A percentile compares a stretch with the other conserved stretches of the same genome.
Evolutionary conservation across 2,888 invertebrate species (phyloP).

Genomic region (Agonopterix subpropinquella): DNA sequence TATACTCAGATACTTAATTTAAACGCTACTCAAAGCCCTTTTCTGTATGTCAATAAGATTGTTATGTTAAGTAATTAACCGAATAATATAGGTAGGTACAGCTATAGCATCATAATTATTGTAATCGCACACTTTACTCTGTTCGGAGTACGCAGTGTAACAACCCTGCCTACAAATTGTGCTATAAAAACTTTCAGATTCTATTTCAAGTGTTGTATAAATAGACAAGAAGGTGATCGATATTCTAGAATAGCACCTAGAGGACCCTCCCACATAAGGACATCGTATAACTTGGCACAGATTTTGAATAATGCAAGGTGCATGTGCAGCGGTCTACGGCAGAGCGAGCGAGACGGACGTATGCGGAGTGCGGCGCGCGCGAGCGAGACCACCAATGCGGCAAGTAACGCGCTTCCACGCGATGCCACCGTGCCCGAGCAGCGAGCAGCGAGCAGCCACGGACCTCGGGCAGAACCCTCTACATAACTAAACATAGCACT

Average conservation of each 20-base stretch:
- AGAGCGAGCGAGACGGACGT: slow-evolving; percentile 42
- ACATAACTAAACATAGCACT: slow-evolving; percentile 16
- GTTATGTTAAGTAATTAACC: too few species aligned
- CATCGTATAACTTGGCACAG: slow-evolving; percentile 31
- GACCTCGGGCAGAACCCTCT: slow-evolving; percentile 12
- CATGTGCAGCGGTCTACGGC: slow-evolving; percentile 51
- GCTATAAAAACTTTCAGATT: too few species aligned
- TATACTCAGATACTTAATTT: too few species aligned
- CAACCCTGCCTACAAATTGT: too few species aligned
- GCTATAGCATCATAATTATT: too few species aligned
- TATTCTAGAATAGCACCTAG: slow-evolving; percentile 9
- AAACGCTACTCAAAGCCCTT: too few species aligned
- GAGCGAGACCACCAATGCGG: slow-evolving; percentile 56
- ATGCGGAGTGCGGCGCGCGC: slow-evolving; percentile 25
- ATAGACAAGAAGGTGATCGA: slow-evolving; percentile 13
- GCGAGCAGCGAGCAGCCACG: too few species aligned
- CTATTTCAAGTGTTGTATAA: too few species aligned
- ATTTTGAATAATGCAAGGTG: slow-evolving; percentile 49
- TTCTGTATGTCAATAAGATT: too few species aligned
- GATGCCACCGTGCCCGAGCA: slow-evolving; percentile 10
- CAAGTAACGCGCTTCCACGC: slow-evolving; percentile 18
- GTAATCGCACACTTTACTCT: too few species aligned
- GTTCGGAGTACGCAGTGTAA: too few species aligned
- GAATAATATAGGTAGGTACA: too few species aligned
- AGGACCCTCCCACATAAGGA: slow-evolving; percentile 20